phyloP scores from a whole-genome alignment of 2,888 invertebrate species.

The Prosopocoilus inquinatus region DNA sequence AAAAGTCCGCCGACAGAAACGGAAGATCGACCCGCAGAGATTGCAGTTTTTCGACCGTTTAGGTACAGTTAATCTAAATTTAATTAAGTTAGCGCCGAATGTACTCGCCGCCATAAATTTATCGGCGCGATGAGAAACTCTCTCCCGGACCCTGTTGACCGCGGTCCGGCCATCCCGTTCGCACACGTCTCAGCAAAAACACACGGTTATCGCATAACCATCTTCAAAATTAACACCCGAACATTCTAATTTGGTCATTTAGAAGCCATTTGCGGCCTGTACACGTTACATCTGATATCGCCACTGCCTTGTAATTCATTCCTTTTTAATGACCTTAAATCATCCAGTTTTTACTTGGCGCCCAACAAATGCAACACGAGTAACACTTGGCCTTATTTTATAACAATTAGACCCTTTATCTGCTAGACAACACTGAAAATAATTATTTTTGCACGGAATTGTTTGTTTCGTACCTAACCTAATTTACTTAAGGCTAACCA shows the following conservation, averaged over 20 bases:
- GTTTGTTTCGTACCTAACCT: too few relatives aligned
- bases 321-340: conserved; percentile 1
- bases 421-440: too few relatives aligned
- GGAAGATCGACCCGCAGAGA: conserved; percentile 35
- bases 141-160: background rate
- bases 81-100: conserved; percentile 36
- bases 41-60: conserved; percentile 23
- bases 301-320: background rate
- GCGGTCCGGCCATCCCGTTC: background rate
- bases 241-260: conserved; percentile 3
- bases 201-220: background rate
- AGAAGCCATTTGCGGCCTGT: background rate
- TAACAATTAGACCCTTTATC: background rate
- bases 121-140: background rate
- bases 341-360: background rate
- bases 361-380: background rate
- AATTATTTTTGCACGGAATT: too few relatives aligned
- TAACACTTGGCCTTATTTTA: background rate
- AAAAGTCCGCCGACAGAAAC: conserved; percentile 21
- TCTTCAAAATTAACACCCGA: conserved; percentile 2
- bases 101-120: conserved; percentile 5
- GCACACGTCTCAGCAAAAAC: background rate
- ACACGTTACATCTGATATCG: background rate
- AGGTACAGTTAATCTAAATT: conserved; percentile 39
- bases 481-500: too few relatives aligned